A percentile compares a stretch with the other conserved stretches of the same genome.
Evolutionary conservation across 2,113 vertebrate genomes (phyloP).

Genomic region (Brachyistius frenatus): DNA sequence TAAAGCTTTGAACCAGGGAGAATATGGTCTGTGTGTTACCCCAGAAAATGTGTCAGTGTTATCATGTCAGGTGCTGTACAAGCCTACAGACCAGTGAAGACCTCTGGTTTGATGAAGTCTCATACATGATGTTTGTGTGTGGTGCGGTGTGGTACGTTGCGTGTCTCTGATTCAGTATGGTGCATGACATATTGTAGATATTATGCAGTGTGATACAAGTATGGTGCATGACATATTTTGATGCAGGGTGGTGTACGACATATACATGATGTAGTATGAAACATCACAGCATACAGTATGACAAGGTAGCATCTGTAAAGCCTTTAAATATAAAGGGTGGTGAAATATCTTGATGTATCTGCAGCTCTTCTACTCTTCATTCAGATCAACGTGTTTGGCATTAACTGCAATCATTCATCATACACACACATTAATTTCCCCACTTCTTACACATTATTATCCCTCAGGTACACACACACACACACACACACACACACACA

Average conservation of each 20-base stretch:
- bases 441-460: neutral
- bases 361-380: slow-evolving; percentile 31
- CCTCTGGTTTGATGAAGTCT: slow-evolving; percentile 29
- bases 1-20: neutral
- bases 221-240: slow-evolving; percentile 7
- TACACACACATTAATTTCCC: slow-evolving; percentile 34
- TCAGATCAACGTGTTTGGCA: slow-evolving; percentile 15
- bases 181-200: neutral
- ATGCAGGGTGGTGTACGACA: slow-evolving; percentile 4
- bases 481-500: neutral
- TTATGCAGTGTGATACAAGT: slow-evolving; percentile 28
- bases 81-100: slow-evolving; percentile 18
- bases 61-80: slow-evolving; percentile 19
- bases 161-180: slow-evolving; percentile 7
- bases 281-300: neutral
- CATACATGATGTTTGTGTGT: neutral
- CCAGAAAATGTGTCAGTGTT: neutral
- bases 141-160: neutral
- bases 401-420: slow-evolving; percentile 40
- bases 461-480: neutral
- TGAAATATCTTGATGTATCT: slow-evolving; percentile 35
- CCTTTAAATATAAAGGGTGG: slow-evolving; percentile 2
- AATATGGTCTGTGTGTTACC: neutral
- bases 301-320: slow-evolving; percentile 1
- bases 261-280: slow-evolving; percentile 4